Percentiles rank a stretch among this genome's conserved stretches.
Evolutionary conservation across 2,113 vertebrate genomes (phyloP).

Genomic region (Drymodes brunneopygia): DNA sequence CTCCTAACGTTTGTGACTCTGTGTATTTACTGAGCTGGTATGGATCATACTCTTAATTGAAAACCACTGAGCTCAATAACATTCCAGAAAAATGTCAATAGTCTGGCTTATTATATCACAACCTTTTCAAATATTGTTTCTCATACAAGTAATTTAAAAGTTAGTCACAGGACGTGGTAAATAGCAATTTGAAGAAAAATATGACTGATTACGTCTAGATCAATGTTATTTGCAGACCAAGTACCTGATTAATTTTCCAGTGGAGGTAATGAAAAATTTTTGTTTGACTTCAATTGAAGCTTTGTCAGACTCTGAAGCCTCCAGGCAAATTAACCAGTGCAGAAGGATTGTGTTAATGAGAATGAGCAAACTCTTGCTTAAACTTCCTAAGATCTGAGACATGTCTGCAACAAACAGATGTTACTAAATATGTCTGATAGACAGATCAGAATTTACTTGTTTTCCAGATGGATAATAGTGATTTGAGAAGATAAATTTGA

Average conservation of each 20-base stretch:
- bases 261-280: background rate
- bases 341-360: background rate
- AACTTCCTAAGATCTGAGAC: background rate
- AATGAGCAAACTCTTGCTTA: background rate
- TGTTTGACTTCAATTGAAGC: constrained; percentile 11
- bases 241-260: background rate
- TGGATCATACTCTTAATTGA: background rate
- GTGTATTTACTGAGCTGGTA: background rate
- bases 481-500: background rate
- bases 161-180: background rate
- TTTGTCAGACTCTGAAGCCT: background rate
- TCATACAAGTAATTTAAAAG: background rate
- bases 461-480: background rate
- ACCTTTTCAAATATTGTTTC: constrained; percentile 32
- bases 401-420: background rate
- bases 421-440: background rate
- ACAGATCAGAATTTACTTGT: background rate
- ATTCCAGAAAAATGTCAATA: background rate
- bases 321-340: background rate
- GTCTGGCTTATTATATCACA: background rate
- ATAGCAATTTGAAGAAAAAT: constrained; percentile 10
- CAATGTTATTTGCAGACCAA: background rate
- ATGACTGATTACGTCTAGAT: background rate
- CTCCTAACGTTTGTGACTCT: rapidly evolving
- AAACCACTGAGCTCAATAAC: background rate